Base-by-base conservation (phyloP, 1,140 invertebrate genomes). In the Triops longicaudatus region DNA sequence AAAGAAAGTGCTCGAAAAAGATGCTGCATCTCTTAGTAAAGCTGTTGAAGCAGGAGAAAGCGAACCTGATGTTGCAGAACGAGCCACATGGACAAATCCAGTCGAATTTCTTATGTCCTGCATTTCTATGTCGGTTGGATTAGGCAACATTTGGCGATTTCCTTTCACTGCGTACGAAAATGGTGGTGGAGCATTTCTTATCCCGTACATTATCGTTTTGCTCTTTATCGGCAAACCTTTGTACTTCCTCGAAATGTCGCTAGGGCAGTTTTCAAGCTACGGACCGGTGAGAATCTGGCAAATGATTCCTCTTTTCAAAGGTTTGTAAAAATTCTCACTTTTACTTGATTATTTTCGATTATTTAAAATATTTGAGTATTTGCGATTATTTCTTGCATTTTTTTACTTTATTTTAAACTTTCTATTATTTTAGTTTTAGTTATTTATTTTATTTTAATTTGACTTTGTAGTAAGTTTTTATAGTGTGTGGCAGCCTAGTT, bases 221-320 rank as follows among this genome's bases (percentile, higher is more conserved):
- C 73, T 90, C 2, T 79, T 88, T 10, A 86, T 91, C 26, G 92
- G 91, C 1, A 85, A 93, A 50, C 92, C 93, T 0, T 85, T 92
- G 17, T 88, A 91, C 44, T 89, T 93, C 76, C 85, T 93, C 77
- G 93, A 95, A 83, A 87, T 93, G 5, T 87, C 90, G 0, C 83
- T 93, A 9, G 92, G 92, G 4, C 92, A 94, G 83, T 89, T 93
- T 80, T 90, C 90, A 50, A 90, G 91, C 81, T 88, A 89, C 82
- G 92, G 92, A 73, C 88, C 91, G 22, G 89, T 91, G 50, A 91
- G 91, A 17, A 87, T 91, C 72, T 94, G 92, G 91, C 87, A 79
- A 82, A 78, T 41, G 22, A 63, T 1, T 22, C n/a, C 14, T 22
- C n/a, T 63, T 63, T 22, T 63, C 2, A 37, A 37, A 37, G 31